Percentiles rank a stretch among this genome's conserved stretches.
phyloP scores from a whole-genome alignment of 2,113 vertebrate genomes.

The Mustela nigripes region DNA sequence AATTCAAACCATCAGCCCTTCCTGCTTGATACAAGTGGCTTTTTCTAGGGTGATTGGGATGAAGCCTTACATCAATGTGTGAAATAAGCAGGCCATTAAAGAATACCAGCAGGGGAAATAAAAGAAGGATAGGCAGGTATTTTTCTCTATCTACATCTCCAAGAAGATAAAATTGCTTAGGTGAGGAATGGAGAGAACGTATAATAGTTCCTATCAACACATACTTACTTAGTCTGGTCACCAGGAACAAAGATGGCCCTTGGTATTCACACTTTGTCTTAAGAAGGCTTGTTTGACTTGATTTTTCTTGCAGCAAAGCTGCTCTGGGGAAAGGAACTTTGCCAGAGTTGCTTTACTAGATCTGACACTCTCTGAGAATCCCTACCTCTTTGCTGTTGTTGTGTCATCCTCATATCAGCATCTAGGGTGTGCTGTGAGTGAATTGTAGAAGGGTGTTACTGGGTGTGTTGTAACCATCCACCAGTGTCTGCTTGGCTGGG shows the following conservation, averaged over 20 bases:
- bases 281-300: conserved; percentile 51
- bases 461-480: not conserved
- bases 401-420: not conserved
- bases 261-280: conserved; percentile 13
- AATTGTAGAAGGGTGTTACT: not conserved
- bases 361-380: not conserved
- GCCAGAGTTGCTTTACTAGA: conserved; percentile 24
- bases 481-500: not conserved
- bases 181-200: not conserved
- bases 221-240: not conserved
- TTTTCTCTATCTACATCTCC: not conserved
- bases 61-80: not conserved
- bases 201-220: conserved; percentile 14
- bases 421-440: not conserved
- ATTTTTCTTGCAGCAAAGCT: conserved; percentile 52
- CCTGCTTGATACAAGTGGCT: not conserved
- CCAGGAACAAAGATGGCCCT: not conserved
- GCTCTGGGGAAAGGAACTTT: not conserved
- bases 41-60: not conserved
- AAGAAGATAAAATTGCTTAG: not conserved
- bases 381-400: not conserved
- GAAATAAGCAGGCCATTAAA: not conserved
- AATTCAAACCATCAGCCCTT: not conserved
- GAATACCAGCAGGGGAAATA: not conserved
- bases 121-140: not conserved